Conservation (phyloP, 2,888 invertebrate genomes). For the Cecidostiba fungosa region DNA sequence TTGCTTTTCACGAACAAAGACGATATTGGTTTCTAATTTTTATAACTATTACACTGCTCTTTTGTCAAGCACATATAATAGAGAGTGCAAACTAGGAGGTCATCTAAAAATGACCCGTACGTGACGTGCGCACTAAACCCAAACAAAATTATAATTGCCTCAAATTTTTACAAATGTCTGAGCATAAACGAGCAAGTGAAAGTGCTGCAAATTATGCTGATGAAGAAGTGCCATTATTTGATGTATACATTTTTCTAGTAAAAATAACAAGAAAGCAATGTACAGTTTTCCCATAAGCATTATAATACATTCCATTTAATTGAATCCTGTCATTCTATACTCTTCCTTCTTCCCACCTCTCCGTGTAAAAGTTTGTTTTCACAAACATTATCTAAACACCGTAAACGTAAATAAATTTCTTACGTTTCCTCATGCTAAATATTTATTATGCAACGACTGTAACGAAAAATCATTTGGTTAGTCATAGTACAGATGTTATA, state of each 20-base stretch:
- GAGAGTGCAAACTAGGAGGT: conserved; percentile 17
- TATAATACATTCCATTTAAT: conserved; percentile 21
- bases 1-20: conserved; percentile 23
- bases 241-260: conserved; percentile 26
- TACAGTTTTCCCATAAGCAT: background rate
- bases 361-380: background rate
- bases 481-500: background rate
- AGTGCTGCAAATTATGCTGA: conserved; percentile 29
- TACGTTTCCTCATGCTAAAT: background rate
- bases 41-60: conserved; percentile 6
- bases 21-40: conserved; percentile 40
- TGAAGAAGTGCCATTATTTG: conserved; percentile 29
- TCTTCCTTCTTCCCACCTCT: background rate
- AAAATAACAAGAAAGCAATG: background rate
- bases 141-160: conserved; percentile 28
- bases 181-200: conserved; percentile 39
- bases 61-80: conserved; percentile 26
- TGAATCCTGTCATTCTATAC: conserved; percentile 10
- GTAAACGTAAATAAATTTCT: conserved; percentile 5
- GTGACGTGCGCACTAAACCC: background rate
- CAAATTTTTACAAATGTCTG: background rate
- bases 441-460: background rate
- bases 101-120: conserved; percentile 28
- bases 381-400: background rate
- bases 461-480: background rate